Evolutionary conservation across 2,888 invertebrate genomes (phyloP), one percentile per base, ranked within the genome.

Genomic region (Gandaritis pyraliata): DNA sequence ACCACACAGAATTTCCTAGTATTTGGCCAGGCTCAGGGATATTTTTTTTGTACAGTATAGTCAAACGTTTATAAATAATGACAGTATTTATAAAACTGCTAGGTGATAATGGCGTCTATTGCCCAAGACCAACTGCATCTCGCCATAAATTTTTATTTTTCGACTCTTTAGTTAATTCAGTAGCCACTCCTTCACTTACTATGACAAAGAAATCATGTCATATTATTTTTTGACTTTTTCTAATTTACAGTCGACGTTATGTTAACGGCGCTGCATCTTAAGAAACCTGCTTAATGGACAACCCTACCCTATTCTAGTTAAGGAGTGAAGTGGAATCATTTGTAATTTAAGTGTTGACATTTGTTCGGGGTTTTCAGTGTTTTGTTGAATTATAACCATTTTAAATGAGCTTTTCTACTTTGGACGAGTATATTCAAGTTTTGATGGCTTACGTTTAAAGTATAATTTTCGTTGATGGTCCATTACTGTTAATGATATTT

Each of bases 311-410:
- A 68, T 69, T 65, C 69, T 69, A 69, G 71, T 69, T 71, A 71
- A 69, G 70, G 73, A 71, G 65, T 61, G 60, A 76, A 80, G 77
- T 74, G 77, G 76, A 77, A 72, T 76, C 78, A 77, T 80, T 80
- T 79, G 74, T 77, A 70, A 69, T 74, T 71, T 74, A 77, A 79
- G 75, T 78, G 80, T 75, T 75, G 78, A 77, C 72, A 70, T 68
- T 69, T 69, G 63, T 61, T 63, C 65, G 58, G 18, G 55, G 59
- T 55, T 64, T 57, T 60, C 60, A 15, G 63, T 60, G 54, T 64
- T 68, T 64, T 64, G 56, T 45, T 56, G 45, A 55, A 64, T 38
- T 52, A 49, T 43, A 39, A 15, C n/a, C 15, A 29, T 56, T 51
- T 47, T 39, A 29, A 39, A 54, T 55, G 55, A 50, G 55, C 45